phyloP scores from a whole-genome alignment of 1,140 invertebrate species.

The Popillia japonica region DNA sequence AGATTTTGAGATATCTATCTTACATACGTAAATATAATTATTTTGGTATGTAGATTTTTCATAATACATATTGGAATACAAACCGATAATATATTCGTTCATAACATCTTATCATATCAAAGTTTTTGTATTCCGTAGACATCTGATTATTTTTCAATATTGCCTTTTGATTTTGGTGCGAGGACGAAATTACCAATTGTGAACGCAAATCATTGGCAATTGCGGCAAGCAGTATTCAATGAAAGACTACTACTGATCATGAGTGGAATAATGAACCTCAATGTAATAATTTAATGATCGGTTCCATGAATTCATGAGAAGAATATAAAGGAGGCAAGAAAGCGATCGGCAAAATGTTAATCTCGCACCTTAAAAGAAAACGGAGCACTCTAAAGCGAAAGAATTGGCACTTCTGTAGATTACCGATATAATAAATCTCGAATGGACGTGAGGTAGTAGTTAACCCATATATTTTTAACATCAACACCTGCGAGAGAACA shows the following conservation, averaged over 20 bases:
- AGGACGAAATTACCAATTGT: not conserved
- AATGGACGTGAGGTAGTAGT: slow-evolving; percentile 20
- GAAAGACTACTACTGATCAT: not conserved
- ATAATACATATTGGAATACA: no score
- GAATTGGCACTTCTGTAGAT: slow-evolving; percentile 29
- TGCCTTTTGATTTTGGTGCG: not conserved
- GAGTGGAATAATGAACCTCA: not conserved
- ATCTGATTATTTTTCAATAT: no score
- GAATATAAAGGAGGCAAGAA: no score
- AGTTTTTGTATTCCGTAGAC: no score
- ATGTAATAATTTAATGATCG: slow-evolving; percentile 6
- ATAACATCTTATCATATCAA: no score
- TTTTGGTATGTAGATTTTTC: no score
- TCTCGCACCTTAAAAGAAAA: not conserved
- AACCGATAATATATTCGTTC: no score
- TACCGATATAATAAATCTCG: slow-evolving; percentile 18
- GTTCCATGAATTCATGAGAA: not conserved
- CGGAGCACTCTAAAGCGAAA: not conserved
- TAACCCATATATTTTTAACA: slow-evolving; percentile 37
- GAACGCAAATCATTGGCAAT: not conserved
- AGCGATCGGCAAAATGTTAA: not conserved
- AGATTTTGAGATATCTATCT: no score
- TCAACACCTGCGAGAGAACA: slow-evolving; percentile 34
- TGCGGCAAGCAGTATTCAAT: not conserved
- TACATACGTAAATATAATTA: no score